Base-by-base conservation (phyloP, 2,888 invertebrate genomes). In the Zootermopsis nevadensis region DNA sequence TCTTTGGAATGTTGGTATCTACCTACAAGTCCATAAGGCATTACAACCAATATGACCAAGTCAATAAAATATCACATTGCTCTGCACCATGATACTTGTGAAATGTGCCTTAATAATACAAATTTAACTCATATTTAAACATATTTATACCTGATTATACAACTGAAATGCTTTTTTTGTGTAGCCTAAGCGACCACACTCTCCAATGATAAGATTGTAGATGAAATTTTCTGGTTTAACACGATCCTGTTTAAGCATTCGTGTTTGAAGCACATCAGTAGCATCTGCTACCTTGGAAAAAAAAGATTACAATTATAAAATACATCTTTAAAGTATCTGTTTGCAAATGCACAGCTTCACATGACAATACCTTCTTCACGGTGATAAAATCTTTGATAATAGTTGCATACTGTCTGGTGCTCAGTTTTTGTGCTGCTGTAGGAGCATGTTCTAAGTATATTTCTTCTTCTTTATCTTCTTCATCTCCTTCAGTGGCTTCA, bases 111-210 rank as follows among this genome's bases (percentile, higher is more conserved):
- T n/a, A n/a, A n/a, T n/a, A n/a, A n/a, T n/a, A n/a, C n/a, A n/a
- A n/a, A n/a, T n/a, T n/a, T n/a, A n/a, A n/a, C n/a, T n/a, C n/a
- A n/a, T n/a, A n/a, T n/a, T n/a, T n/a, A n/a, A n/a, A n/a, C n/a
- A n/a, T n/a, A n/a, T n/a, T 12, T 85, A 85, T 87, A 91, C 91
- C 88, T 90, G 93, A 87, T 94, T 95, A 87, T 92, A 98, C 1
- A 98, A 90, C 86, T 93, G 92, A 88, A 97, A 98, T 1, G 97
- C 97, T 89, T 96, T 96, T 87, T 95, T 94, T 2, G 96, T 93
- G 87, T 96, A 96, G 0, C 98, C 98, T 0, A 94, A 94, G 86
- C 93, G 90, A 3, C 96, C 97, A 89, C 96, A 96, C 15, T 93
- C 96, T 84, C 94, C 93, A 84, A 99, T 94, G n/a, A 98, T 89